These are phyloP conservation scores for Mactromeris polynyma DNA, from an alignment of 2,888 invertebrate genomes.

Conservation along the genomic window DNA sequence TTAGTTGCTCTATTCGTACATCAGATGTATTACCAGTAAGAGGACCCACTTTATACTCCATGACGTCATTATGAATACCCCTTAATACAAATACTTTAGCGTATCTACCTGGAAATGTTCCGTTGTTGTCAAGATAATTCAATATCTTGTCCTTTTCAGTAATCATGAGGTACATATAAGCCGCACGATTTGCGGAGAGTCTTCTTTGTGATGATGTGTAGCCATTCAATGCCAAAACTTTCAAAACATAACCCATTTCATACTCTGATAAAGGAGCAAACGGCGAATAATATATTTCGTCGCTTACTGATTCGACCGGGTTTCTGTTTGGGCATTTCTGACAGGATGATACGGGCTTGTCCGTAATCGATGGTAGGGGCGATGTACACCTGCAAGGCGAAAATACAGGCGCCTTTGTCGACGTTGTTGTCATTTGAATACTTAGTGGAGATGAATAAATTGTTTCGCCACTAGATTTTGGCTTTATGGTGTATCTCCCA, in stretches of 20 bases:
- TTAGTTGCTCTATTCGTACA: slow-evolving; percentile 41
- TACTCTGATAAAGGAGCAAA: slow-evolving; percentile 61
- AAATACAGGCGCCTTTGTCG: not conserved
- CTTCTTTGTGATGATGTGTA: not conserved
- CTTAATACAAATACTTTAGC: slow-evolving; percentile 68
- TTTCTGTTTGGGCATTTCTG: slow-evolving; percentile 31
- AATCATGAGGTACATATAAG: slow-evolving; percentile 59
- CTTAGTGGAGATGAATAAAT: not conserved
- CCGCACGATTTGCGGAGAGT: slow-evolving; percentile 35
- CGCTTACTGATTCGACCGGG: slow-evolving; percentile 31
- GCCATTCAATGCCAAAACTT: slow-evolving; percentile 17
- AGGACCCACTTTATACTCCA: slow-evolving; percentile 73
- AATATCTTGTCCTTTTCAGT: slow-evolving; percentile 58
- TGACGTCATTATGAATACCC: slow-evolving; percentile 62
- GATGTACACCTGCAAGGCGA: slow-evolving; percentile 27
- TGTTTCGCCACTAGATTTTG: not conserved
- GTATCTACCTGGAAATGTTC: slow-evolving; percentile 67
- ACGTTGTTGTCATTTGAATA: not conserved
- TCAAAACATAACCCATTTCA: slow-evolving; percentile 52
- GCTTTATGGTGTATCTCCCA: slow-evolving; percentile 48
- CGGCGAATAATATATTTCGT: slow-evolving; percentile 29
- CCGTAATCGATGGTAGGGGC: not conserved
- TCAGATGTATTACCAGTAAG: slow-evolving; percentile 40
- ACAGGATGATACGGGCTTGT: not conserved
- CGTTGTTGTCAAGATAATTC: slow-evolving; percentile 62